Conservation (phyloP, 2,797 vertebrate species). For the Molossus molossus region DNA sequence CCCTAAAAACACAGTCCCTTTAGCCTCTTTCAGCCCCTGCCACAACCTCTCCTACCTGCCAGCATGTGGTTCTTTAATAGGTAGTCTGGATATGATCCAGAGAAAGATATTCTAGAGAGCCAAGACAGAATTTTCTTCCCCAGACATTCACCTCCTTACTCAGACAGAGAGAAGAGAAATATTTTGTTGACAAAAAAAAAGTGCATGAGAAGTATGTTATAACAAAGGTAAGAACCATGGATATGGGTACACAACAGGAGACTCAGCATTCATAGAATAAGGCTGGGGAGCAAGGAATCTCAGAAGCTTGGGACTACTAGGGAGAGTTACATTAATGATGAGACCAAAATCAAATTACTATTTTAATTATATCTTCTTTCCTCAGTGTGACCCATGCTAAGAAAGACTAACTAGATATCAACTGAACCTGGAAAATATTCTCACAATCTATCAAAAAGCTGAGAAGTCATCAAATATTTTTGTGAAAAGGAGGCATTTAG, state of each 20-base stretch:
- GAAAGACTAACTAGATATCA: background rate
- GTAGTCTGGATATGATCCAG: background rate
- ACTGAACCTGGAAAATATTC: background rate
- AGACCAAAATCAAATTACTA: conserved; percentile 13
- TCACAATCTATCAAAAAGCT: conserved; percentile 42
- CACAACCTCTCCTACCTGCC: background rate
- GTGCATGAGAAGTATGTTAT: background rate
- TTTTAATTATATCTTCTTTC: conserved; percentile 17
- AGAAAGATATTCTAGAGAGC: background rate
- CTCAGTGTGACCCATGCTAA: background rate
- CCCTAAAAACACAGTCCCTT: background rate
- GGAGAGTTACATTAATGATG: background rate
- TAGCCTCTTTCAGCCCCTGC: background rate
- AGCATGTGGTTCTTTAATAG: background rate
- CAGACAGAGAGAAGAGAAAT: conserved; percentile 7
- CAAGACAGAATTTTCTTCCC: background rate
- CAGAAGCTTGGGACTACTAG: background rate
- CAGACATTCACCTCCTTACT: background rate
- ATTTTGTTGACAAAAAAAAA: conserved; percentile 56
- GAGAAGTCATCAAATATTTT: conserved; percentile 2
- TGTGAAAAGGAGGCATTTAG: background rate
- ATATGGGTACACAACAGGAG: background rate
- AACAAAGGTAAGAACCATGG: background rate
- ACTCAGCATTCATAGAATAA: background rate
- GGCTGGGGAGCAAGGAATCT: background rate